Percentiles rank a stretch among this genome's conserved stretches.
Evolutionary conservation across 2,113 vertebrate species (phyloP).

Genomic region (Zeus faber): DNA sequence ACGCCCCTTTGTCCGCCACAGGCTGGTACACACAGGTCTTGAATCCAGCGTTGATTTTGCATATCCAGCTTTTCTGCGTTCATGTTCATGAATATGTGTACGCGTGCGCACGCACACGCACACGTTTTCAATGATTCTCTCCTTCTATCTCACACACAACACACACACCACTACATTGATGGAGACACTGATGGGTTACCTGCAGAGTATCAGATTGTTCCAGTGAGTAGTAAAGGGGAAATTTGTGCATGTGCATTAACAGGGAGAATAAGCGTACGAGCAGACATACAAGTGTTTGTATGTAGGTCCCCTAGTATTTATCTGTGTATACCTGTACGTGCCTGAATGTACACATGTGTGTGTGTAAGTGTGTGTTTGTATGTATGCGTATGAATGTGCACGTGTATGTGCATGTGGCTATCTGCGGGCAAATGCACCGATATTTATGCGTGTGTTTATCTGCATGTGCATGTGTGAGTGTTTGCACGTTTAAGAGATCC

Average conservation of each 20-base stretch:
- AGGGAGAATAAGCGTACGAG: too few species aligned
- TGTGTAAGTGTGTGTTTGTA: neutral
- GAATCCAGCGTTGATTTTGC: too few species aligned
- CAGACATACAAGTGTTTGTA: too few species aligned
- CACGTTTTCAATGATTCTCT: neutral
- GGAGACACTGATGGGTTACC: neutral
- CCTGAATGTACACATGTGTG: neutral
- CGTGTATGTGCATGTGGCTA: slow-evolving; percentile 2
- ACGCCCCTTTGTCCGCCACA: too few species aligned
- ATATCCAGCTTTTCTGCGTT: too few species aligned
- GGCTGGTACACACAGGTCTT: too few species aligned
- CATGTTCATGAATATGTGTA: too few species aligned
- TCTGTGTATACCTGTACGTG: neutral
- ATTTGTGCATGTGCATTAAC: too few species aligned
- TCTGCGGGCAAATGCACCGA: neutral
- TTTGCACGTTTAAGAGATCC: slow-evolving; percentile 1
- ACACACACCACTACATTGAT: neutral
- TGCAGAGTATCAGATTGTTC: neutral
- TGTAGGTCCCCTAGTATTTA: too few species aligned
- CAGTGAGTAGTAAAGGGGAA: too few species aligned
- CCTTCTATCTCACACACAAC: neutral
- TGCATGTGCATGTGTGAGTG: slow-evolving; percentile 9
- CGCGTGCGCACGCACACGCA: too few species aligned
- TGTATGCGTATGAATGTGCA: neutral
- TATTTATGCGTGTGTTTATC: neutral